A percentile compares a stretch with the other conserved stretches of the same genome.
These are phyloP conservation scores for Tapirus terrestris DNA, from an alignment of 2,113 vertebrate genomes.

Conservation along the genomic window DNA sequence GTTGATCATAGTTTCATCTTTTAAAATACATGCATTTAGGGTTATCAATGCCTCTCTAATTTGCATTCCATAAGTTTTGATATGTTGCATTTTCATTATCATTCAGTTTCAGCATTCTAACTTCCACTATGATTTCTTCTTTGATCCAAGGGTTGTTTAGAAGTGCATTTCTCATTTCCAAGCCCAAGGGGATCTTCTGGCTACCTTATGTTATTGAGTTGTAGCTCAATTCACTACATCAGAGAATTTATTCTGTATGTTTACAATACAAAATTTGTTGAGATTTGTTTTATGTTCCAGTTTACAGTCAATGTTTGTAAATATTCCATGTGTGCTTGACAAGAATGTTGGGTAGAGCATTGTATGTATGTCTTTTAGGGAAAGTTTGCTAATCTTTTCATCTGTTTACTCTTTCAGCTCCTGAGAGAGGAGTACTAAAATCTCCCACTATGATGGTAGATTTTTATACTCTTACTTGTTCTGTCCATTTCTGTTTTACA, in stretches of 20 bases:
- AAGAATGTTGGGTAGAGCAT: background rate
- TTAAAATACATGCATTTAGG: background rate
- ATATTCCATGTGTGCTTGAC: constrained; percentile 1
- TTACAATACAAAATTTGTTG: background rate
- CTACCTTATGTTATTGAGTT: background rate
- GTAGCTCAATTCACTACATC: background rate
- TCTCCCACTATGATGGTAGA: background rate
- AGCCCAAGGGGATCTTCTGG: background rate
- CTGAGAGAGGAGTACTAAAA: background rate
- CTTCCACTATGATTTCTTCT: constrained; percentile 2
- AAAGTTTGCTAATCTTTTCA: background rate
- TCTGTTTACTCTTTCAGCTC: background rate
- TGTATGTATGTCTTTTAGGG: background rate
- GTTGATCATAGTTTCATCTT: constrained; percentile 4
- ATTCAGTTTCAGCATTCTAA: constrained; percentile 34
- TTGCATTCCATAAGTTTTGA: background rate
- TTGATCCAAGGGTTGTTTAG: background rate
- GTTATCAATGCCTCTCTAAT: background rate
- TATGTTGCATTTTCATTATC: background rate
- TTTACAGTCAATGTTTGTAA: background rate
- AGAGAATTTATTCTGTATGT: background rate
- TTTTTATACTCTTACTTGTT: constrained; percentile 6
- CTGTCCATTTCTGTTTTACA: background rate
- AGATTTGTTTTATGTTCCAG: background rate
- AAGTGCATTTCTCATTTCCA: constrained; percentile 21